A percentile compares a stretch with the other conserved stretches of the same genome.
These are phyloP conservation scores for Natrix natrix DNA, from an alignment of 2,797 vertebrate species.

Conservation along the genomic window DNA sequence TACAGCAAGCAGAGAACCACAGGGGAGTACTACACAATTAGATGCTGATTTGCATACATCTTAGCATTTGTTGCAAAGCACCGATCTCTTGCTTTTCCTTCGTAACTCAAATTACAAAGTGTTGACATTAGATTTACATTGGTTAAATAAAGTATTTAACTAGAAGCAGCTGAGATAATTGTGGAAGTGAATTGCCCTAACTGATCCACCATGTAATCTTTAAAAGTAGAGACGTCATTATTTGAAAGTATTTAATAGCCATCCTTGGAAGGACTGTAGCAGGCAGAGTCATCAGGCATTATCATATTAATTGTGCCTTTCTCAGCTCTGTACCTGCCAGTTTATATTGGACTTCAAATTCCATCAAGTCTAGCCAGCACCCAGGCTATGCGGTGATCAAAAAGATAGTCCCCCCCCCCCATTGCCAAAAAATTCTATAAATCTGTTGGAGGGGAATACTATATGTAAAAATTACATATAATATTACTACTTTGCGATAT, in stretches of 20 bases:
- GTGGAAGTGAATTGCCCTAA: background rate
- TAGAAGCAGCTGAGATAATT: background rate
- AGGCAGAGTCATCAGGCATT: constrained; percentile 19
- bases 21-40: constrained; percentile 10
- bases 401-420: background rate
- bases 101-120: constrained; percentile 18
- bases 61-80: constrained; percentile 14
- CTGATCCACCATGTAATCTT: background rate
- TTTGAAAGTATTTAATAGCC: constrained; percentile 1
- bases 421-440: background rate
- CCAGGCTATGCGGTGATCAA: background rate
- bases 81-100: background rate
- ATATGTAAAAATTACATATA: constrained; percentile 18
- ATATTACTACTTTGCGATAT: background rate
- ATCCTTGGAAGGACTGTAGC: background rate
- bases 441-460: constrained; percentile 1
- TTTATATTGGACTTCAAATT: background rate
- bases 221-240: background rate
- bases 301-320: background rate
- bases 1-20: constrained; percentile 19
- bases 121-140: background rate
- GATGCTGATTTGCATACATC: constrained; percentile 11
- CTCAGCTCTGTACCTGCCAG: background rate
- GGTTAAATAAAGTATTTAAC: constrained; percentile 31
- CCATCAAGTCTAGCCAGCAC: background rate